Conservation (phyloP, 2,113 vertebrate species). For the Scortum barcoo region DNA sequence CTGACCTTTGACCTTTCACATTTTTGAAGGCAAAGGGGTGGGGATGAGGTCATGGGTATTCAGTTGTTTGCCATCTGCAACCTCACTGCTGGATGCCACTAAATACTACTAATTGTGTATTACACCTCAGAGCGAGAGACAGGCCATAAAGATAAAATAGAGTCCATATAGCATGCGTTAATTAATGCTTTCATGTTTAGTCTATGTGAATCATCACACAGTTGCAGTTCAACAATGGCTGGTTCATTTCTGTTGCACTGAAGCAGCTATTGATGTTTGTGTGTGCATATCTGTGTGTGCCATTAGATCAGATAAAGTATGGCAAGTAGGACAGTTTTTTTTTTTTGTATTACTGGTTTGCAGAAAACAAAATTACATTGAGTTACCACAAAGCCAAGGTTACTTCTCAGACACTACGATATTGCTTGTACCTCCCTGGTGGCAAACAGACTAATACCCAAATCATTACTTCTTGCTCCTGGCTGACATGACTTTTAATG, state of each 20-base stretch:
- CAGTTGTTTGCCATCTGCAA: no score
- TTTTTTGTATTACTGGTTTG: neutral
- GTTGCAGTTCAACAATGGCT: neutral
- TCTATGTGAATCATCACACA: neutral
- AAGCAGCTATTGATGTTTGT: neutral
- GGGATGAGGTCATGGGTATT: no score
- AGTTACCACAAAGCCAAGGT: neutral
- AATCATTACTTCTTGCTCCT: conserved; percentile 30
- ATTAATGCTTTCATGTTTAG: neutral
- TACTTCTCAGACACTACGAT: neutral
- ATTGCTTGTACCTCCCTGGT: conserved; percentile 25
- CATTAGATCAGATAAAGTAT: neutral
- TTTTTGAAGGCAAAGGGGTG: no score
- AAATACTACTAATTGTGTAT: no score
- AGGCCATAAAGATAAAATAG: no score
- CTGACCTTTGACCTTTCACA: no score
- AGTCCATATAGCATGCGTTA: neutral
- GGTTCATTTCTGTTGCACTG: neutral
- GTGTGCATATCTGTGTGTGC: neutral
- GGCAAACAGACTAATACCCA: conserved; percentile 37
- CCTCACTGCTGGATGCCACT: no score
- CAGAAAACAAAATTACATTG: neutral
- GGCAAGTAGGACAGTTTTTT: neutral
- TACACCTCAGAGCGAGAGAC: no score
- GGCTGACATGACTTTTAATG: conserved; percentile 35